These are phyloP conservation scores for Oenanthe oenanthe DNA, from an alignment of 2,113 vertebrate genomes.

Conservation along the genomic window DNA sequence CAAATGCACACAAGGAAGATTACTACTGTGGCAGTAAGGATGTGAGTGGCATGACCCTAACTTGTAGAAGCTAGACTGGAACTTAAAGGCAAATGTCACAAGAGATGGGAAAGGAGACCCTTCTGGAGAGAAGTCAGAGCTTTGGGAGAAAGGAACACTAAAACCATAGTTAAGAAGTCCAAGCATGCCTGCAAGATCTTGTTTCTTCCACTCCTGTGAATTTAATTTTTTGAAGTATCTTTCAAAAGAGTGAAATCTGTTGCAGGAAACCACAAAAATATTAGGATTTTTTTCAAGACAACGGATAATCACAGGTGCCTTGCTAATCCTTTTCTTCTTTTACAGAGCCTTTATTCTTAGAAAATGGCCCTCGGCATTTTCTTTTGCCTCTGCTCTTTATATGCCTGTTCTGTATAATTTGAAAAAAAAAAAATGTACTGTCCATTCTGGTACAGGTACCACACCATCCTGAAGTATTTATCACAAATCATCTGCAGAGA, in stretches of 20 bases:
- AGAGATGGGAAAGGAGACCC: not conserved
- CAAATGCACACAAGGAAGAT: rapidly evolving
- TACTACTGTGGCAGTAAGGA: not conserved
- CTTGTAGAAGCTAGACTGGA: not conserved
- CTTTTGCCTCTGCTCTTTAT: not conserved
- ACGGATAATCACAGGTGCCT: not conserved
- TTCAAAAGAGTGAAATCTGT: not conserved
- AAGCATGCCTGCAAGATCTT: not conserved
- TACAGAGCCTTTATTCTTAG: not conserved
- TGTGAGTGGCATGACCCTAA: not conserved
- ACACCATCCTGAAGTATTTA: not conserved
- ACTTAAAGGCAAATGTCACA: not conserved
- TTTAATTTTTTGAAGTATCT: not conserved
- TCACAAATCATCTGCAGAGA: not conserved
- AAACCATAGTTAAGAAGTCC: not conserved
- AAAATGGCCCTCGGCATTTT: not conserved
- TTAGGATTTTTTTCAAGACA: not conserved
- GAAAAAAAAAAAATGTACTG: not conserved
- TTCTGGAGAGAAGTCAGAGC: not conserved
- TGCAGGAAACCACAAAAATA: not conserved
- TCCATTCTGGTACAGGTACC: not conserved
- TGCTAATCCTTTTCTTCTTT: not conserved
- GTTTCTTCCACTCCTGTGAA: not conserved
- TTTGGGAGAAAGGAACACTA: not conserved
- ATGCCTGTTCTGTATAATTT: not conserved